Base-by-base conservation (phyloP, 2,888 invertebrate genomes). In the Amblyjoppa fuscipennis region DNA sequence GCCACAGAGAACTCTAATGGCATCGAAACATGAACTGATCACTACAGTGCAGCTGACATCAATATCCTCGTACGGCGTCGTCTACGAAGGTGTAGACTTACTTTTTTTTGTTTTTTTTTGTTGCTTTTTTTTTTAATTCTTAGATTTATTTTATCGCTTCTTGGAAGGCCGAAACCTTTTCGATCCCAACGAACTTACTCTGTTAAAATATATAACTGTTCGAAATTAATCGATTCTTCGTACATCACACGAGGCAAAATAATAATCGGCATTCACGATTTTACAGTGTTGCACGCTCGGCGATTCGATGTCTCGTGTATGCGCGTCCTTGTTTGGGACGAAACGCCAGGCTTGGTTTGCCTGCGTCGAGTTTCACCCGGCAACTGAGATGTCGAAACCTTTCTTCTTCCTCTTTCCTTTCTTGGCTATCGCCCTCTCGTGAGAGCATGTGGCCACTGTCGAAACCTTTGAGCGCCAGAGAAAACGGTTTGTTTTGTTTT, bases 301-400 rank as follows among this genome's bases (percentile, higher is more conserved):
- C 0, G 9, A 5, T 28, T 20, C 41, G 28, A 6, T 45, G 28
- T 16, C n/a, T 59, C 28, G 45, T 16, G 28, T 41, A 45, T n/a
- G 13, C n/a, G n/a, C 9, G 64, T 49, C 45, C 49, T 20, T 11
- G 4, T 31, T 45, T 13, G 20, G 66, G 34, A 66, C 66, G 25
- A 25, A 76, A 13, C 25, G 66, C 25, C 38, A 34, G 38, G 66
- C 31, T 66, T 66, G 51, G 5, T 66, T 34, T 75, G 51, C 64
- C 75, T 75, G 34, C 51, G 64, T 64, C 25, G 76, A 53, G 51
- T 64, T 25, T 34, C 6, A 7, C 25, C n/a, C 25, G 25, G 51
- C 51, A 51, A 66, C 76, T 51, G 76, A 76, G 34, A 34, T 13
- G 51, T 38, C 51, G 38, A 25, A 53, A 34, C 75, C 20, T 49